Base-by-base conservation (phyloP, 2,113 vertebrate species). In the Microtus richardsoni region DNA sequence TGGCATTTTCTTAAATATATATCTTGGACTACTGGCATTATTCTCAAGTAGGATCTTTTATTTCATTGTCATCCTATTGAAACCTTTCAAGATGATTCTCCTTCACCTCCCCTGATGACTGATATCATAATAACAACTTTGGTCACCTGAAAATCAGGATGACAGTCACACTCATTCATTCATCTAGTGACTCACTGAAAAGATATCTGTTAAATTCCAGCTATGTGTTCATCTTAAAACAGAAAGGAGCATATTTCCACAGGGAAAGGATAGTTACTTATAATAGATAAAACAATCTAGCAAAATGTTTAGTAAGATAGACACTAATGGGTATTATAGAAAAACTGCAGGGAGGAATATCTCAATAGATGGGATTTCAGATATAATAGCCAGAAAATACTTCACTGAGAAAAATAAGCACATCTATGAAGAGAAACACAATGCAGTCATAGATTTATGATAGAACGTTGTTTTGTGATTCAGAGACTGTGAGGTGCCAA, bases 351-450 rank as follows among this genome's bases (percentile, higher is more conserved):
- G 1, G 83, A 73, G 7, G 17, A 54, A 79, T 79, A 86, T 58
- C n/a, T 54, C 78, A 79, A 52, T 13, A 1, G 14, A 86, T 82
- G 7, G 8, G 62, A 88, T 95, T 90, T 95, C 73, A 97, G 96
- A 79, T 86, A 68, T 41, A 49, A 39, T 28, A 1, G 4, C 28
- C 39, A 91, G 47, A 41, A 94, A 96, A 96, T 91, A 36, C 6
- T 94, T 97, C 66, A 47, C 21, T 62, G 30, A 17, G 14, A 94
- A 92, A 82, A 22, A 39, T 83, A 44, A 77, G 62, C 16, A 49
- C 5, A 77, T 78, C 21, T 71, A 3, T 74, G 54, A 62, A 74
- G 8, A 92, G 33, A 44, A 93, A 91, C 3, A 19, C 2, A 95
- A 89, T 60, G 5, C 1, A 82, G 28, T 71, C 73, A 52, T 62